Conservation (phyloP, 2,113 vertebrate species). For the Hylia prasina region DNA sequence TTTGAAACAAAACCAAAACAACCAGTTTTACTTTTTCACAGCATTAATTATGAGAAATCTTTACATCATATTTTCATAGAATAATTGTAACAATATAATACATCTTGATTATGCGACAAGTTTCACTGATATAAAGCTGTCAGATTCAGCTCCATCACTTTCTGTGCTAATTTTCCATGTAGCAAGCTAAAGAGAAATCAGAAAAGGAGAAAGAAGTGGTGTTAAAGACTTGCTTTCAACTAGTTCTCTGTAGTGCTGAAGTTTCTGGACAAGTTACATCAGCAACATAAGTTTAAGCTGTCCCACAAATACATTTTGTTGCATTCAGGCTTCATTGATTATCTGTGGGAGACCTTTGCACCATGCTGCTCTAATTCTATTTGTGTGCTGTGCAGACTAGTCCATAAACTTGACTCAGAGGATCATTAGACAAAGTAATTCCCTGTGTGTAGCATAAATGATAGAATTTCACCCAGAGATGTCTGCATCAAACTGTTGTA, state of each 20-base stretch:
- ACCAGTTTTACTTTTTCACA: neutral
- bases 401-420: conserved; percentile 3
- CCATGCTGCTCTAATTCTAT: neutral
- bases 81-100: neutral
- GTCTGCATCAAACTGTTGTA: neutral
- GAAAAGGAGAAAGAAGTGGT: neutral
- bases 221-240: neutral
- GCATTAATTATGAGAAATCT: neutral
- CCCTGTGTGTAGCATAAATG: neutral
- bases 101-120: neutral
- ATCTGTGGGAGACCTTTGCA: conserved; percentile 11
- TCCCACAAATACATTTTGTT: neutral
- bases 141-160: neutral
- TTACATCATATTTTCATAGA: neutral
- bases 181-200: neutral
- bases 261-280: neutral
- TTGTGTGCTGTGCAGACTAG: neutral
- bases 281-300: neutral
- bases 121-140: neutral
- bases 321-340: neutral
- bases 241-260: neutral
- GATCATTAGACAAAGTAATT: neutral
- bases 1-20: neutral
- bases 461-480: neutral
- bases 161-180: neutral